Evolutionary conservation across 2,888 invertebrate genomes (phyloP), one percentile per base, ranked within the genome.

Genomic region (Sarcophaga subvicina): DNA sequence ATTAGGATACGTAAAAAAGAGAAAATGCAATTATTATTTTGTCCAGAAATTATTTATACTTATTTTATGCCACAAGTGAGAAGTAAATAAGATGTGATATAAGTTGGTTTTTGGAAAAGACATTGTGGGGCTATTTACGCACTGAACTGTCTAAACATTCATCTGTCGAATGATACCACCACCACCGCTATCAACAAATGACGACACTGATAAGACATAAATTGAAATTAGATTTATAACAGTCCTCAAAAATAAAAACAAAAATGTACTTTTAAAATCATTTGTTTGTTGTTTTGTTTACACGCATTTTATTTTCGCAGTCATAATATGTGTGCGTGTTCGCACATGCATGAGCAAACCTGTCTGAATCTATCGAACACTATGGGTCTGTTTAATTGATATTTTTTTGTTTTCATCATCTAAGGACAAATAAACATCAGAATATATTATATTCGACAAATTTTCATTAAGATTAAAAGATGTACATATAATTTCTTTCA

Each of bases 161-260:
- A 72, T 73, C 77, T 14, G 4, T 73, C 80, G 80, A 73, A 73
- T 80, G 86, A 80, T 86, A 63, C 59, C 37, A 49, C 17, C 12
- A 54, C 54, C n/a, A 49, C 14, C 14, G 47, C 45, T 77, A 86
- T 82, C 76, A 82, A 45, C 27, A 20, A 20, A 22, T 72, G 73
- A 49, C 76, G 73, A 14, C 67, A 66, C 49, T 77, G 76, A 86
- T 83, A 60, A 76, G 4, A 64, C 59, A 73, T 10, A 4, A 62
- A 12, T 59, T 54, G 17, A 54, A 78, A 10, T 62, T 22, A 49
- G n/a, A 47, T 59, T 63, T 69, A 45, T 59, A 10, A 37, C 27
- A 37, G n/a, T 11, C n/a, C 4, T 17, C 3, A 66, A 66, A 22
- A n/a, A 73, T 60, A 66, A 17, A 17, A 4, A 49, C 22, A n/a